Base-by-base conservation (phyloP, 2,797 vertebrate species). In the Chelon auratus region DNA sequence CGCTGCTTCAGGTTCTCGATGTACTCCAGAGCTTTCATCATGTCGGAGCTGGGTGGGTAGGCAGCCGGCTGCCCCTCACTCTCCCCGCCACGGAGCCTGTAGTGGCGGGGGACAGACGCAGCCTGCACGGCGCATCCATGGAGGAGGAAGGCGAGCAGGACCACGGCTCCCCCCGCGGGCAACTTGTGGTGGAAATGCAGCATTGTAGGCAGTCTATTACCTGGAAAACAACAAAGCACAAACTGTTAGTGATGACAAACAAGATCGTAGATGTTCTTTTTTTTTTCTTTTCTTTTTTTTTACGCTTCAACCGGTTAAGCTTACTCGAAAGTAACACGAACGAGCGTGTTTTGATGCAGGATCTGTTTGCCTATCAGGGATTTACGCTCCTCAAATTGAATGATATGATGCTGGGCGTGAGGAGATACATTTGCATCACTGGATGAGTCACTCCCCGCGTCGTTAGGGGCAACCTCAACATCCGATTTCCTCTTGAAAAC, bases 21-120 rank as follows among this genome's bases (percentile, higher is more conserved):
- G 91, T 99, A 99, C 87, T 98, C 96, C 93, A 99, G 92, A 62
- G 98, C 97, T 93, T 97, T 98, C 81, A 98, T 94, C 97, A 99
- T 97, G 67, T 99, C 97, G 0, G 97, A 94, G 75, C 94, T 96
- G 39, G 97, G 96, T 30, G 92, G 93, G 43, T 95, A 96, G 51
- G 92, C 90, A 14, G 79, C 87, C 64, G 95, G 82, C 83, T 92
- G 92, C 48, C 92, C 94, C 53, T 96, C 95, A 6, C 81, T 57
- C 71, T 95, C 96, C 64, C 95, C 96, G 77, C 96, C 96, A 71
- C 95, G 95, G 85, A 97, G 93, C 90, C 96, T 75, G 85, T 96
- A 95, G 92, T 95, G 94, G 82, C 95, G 96, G 78, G 93, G 91
- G 90, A 98, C 93, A 76, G 97, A 96, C 81, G 96, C 97, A 81